phyloP scores from a whole-genome alignment of 2,888 invertebrate species.

The Spatulosminthurus flaviceps region DNA sequence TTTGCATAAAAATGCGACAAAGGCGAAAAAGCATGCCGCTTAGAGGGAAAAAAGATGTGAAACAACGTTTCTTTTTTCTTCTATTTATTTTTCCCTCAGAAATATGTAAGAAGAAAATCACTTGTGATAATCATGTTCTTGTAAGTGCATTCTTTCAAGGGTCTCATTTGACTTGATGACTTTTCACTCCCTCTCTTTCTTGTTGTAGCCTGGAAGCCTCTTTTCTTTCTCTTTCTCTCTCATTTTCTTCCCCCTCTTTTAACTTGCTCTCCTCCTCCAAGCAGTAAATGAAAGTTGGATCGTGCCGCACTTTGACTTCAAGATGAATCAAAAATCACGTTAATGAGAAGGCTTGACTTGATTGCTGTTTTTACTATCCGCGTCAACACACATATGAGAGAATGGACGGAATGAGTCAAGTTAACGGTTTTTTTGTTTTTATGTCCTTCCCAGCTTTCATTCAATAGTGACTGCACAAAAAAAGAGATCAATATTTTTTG shows the following conservation, averaged over 20 bases:
- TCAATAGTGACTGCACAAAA: not conserved
- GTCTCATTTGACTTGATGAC: constrained; percentile 42
- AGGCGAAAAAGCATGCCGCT: constrained; percentile 18
- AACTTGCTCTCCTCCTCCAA: not conserved
- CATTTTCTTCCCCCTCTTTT: not conserved
- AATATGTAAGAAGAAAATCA: constrained; percentile 38
- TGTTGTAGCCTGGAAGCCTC: no score
- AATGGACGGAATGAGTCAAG: not conserved
- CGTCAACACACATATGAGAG: not conserved
- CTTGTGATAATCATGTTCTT: constrained; percentile 46
- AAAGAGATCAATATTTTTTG: not conserved
- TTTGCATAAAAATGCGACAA: constrained; percentile 47
- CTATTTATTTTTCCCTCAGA: not conserved
- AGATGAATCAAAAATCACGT: constrained; percentile 37
- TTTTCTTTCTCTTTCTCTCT: constrained; percentile 26
- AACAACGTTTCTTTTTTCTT: constrained; percentile 31
- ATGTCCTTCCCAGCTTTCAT: not conserved
- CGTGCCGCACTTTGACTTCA: not conserved
- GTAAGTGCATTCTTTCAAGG: constrained; percentile 43
- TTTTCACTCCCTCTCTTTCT: constrained; percentile 36
- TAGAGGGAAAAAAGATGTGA: constrained; percentile 16
- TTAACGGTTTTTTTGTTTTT: not conserved
- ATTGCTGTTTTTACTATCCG: constrained; percentile 19
- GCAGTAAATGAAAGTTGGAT: constrained; percentile 25
- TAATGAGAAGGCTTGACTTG: constrained; percentile 29